phyloP scores from a whole-genome alignment of 2,113 vertebrate genomes.

The Parotia lawesii region DNA sequence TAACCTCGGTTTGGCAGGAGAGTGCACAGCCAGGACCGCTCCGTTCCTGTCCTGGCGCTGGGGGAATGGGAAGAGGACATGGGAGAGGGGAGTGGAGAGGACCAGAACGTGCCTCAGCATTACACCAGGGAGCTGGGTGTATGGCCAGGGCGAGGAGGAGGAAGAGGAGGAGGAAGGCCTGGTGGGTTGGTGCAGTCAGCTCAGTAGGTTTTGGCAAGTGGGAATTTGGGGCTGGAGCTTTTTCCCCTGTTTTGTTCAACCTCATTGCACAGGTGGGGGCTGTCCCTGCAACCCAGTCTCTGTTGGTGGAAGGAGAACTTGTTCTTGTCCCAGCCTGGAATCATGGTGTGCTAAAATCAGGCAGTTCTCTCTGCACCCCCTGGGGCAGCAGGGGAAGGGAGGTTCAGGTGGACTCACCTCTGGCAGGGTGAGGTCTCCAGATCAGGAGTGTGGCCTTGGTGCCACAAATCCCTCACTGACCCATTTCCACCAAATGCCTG shows the following conservation, averaged over 20 bases:
- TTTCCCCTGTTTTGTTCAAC: rapidly evolving
- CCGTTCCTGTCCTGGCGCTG: background rate
- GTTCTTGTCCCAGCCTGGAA: background rate
- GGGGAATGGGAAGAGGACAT: background rate
- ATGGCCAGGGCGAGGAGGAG: background rate
- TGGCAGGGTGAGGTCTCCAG: rapidly evolving
- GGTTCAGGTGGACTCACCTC: background rate
- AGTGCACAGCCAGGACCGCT: background rate
- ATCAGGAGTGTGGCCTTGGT: background rate
- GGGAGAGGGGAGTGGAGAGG: background rate
- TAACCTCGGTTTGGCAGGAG: background rate
- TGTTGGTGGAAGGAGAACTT: background rate
- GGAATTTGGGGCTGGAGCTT: background rate
- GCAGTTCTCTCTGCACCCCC: background rate
- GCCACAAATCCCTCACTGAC: rapidly evolving
- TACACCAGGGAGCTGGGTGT: background rate
- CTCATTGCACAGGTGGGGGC: background rate
- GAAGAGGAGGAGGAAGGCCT: background rate
- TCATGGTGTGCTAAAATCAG: rapidly evolving
- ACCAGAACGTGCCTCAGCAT: background rate
- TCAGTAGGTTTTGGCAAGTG: background rate
- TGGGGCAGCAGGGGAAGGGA: rapidly evolving
- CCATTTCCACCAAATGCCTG: background rate
- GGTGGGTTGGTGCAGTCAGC: background rate
- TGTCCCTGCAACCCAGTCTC: rapidly evolving